Base-by-base conservation (phyloP, 2,113 vertebrate species). In the Ochotona princeps region DNA sequence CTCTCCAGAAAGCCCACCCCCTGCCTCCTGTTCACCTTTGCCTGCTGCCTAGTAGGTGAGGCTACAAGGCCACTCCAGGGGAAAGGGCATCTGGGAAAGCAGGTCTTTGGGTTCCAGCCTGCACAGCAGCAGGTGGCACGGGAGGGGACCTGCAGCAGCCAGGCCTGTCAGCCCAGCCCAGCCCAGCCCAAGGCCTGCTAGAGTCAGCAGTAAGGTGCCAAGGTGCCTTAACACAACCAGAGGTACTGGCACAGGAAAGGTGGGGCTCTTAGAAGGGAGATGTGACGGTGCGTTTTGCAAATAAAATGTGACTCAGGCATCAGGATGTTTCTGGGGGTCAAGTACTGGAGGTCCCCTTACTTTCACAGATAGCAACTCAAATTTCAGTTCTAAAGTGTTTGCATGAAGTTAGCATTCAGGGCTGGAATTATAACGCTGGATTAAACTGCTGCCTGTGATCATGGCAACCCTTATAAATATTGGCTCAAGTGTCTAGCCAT, bases 321-420 rank as follows among this genome's bases (percentile, higher is more conserved):
- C 38, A 75, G 61, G n/a, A 23, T 7, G 2, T 6, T 54, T 89
- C 28, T 83, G 76, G 76, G 14, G 20, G 65, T 17, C 28, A 14
- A 78, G 60, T 12, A 2, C 26, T 4, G 1, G 13, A 21, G 17
- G 15, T 12, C 70, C 12, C 12, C 28, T 78, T 54, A 23, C 21
- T 72, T 15, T 44, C 38, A 44, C 38, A 44, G 38, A 44, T 44
- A 6, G 38, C 38, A 44, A 38, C 72, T n/a, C 18, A 80, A n/a
- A 91, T 70, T 88, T 79, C 28, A 83, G 63, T 61, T 26, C 49
- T 60, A 61, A 85, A 65, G 20, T 66, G 18, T 72, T 80, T 70
- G 35, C 75, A 44, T 54, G 66, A 87, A n/a, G 32, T 70, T 63
- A 32, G 75, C 20, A 28, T 72, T 32, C 35, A 26, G 54, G 18